A percentile compares a stretch with the other conserved stretches of the same genome.
Evolutionary conservation across 1,140 invertebrate species (phyloP).

Genomic region (Magallana angulata): DNA sequence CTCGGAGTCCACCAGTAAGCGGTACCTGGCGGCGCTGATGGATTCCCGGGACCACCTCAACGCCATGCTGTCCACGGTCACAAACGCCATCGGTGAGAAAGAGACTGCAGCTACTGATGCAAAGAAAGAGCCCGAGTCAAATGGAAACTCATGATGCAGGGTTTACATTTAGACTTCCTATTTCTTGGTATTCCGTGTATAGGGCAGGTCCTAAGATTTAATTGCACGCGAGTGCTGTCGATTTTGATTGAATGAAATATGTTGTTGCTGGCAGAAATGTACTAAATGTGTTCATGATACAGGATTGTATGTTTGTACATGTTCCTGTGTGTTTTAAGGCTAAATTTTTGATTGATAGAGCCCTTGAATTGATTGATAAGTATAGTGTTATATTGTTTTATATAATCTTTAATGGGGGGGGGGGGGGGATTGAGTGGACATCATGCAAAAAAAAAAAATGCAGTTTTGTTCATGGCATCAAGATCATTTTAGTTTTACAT

Average conservation of each 20-base stretch:
- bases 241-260: background rate
- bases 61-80: slow-evolving; percentile 56
- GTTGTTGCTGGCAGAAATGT: background rate
- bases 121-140: slow-evolving; percentile 26
- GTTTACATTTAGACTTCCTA: background rate
- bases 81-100: slow-evolving; percentile 58
- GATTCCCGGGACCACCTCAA: slow-evolving; percentile 60
- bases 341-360: too few relatives aligned
- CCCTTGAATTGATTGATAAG: too few relatives aligned
- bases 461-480: too few relatives aligned
- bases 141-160: slow-evolving; percentile 36
- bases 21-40: slow-evolving; percentile 66
- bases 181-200: background rate
- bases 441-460: too few relatives aligned
- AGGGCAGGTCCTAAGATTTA: background rate
- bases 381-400: too few relatives aligned
- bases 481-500: too few relatives aligned
- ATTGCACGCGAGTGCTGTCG: background rate
- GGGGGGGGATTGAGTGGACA: too few relatives aligned
- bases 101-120: slow-evolving; percentile 19
- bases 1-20: slow-evolving; percentile 63
- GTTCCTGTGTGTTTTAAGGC: too few relatives aligned
- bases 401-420: too few relatives aligned
- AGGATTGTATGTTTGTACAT: too few relatives aligned
- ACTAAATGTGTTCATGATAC: background rate